These are phyloP conservation scores for Calidris pygmaea DNA, from an alignment of 2,113 vertebrate genomes.

Conservation along the genomic window DNA sequence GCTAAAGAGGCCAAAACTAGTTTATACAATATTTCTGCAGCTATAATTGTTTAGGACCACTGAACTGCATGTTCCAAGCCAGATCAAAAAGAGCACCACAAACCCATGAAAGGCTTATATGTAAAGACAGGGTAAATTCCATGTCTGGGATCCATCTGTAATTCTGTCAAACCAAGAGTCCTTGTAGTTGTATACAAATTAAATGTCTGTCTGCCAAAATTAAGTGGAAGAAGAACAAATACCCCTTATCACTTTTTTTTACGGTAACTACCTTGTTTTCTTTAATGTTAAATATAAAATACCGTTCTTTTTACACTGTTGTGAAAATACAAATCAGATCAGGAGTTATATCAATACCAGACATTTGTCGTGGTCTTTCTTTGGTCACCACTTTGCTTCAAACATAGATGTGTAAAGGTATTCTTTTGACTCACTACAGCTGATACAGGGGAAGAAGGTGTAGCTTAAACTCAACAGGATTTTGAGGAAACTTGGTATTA, in stretches of 20 bases:
- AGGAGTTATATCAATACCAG: neutral
- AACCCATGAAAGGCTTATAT: conserved; percentile 50
- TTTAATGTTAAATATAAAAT: neutral
- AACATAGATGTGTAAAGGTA: neutral
- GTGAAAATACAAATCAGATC: neutral
- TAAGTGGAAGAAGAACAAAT: conserved; percentile 15
- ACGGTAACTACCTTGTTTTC: neutral
- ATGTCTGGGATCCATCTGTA: conserved; percentile 49
- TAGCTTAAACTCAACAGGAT: neutral
- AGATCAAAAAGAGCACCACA: conserved; percentile 63
- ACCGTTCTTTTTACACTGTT: neutral
- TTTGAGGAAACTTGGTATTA: neutral
- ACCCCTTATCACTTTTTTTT: neutral
- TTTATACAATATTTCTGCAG: conserved; percentile 39
- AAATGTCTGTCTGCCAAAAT: conserved; percentile 48
- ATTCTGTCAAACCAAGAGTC: conserved; percentile 37
- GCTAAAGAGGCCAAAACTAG: conserved; percentile 18
- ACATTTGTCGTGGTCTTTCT: neutral
- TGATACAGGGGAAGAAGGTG: neutral
- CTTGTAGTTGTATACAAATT: conserved; percentile 38
- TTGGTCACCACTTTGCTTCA: neutral
- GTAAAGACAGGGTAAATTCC: conserved; percentile 54
- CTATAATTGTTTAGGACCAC: conserved; percentile 55
- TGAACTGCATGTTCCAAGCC: conserved; percentile 45
- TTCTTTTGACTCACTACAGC: neutral